Conservation (phyloP, 2,113 vertebrate genomes). For the Gopherus flavomarginatus region DNA sequence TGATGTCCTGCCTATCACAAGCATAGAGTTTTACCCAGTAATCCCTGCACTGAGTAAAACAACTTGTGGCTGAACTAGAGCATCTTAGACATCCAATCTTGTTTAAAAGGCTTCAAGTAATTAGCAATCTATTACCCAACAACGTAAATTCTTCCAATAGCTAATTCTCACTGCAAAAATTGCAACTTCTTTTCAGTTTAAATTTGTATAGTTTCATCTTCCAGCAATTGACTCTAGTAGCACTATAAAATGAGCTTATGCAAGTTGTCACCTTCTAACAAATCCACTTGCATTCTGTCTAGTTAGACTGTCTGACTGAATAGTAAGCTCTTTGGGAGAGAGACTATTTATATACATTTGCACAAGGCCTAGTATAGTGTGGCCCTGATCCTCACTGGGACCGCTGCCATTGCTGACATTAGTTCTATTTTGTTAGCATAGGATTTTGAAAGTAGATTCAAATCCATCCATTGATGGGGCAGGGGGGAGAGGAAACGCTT, state of each 20-base stretch:
- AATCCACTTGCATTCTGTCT: neutral
- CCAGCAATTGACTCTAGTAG: neutral
- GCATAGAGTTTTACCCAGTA: no score
- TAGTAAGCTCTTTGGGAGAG: neutral
- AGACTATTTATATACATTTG: neutral
- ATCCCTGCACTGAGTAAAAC: no score
- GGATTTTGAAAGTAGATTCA: no score
- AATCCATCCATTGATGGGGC: neutral
- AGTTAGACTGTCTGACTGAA: neutral
- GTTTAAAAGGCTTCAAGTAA: no score
- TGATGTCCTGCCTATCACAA: no score
- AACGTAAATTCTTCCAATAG: neutral
- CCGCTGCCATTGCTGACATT: no score
- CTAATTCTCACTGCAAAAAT: neutral
- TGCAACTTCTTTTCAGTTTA: neutral
- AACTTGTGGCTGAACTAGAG: no score
- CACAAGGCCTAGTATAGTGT: neutral
- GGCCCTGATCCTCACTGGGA: no score
- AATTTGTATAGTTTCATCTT: neutral
- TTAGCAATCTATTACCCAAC: no score
- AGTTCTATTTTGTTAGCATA: no score
- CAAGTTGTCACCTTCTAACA: neutral
- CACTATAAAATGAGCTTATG: neutral
- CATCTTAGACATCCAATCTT: no score
- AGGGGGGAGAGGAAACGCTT: no score